Evolutionary conservation across 2,888 invertebrate genomes (phyloP).

Genomic region (Lasioglossum malachurum): DNA sequence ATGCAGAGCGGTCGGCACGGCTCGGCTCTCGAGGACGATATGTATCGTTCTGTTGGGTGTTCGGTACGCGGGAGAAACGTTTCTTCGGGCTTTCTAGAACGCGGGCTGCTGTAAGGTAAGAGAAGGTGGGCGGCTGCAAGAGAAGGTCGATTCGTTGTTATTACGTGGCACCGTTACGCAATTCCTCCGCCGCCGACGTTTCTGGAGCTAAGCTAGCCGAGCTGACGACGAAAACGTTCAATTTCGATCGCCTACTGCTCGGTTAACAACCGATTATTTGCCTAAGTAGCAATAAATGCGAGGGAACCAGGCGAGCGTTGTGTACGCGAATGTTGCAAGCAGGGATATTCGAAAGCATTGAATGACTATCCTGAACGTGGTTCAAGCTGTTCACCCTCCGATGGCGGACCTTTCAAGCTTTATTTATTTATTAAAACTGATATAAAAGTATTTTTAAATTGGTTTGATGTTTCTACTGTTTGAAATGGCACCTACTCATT

Average conservation of each 20-base stretch:
- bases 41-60: neutral
- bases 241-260: neutral
- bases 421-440: no score
- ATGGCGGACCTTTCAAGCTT: no score
- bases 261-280: neutral
- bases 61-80: constrained; percentile 48
- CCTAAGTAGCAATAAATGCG: neutral
- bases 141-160: constrained; percentile 81
- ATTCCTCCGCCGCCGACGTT: constrained; percentile 51
- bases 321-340: neutral
- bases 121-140: constrained; percentile 75
- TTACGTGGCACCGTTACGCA: constrained; percentile 82
- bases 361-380: no score
- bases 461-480: no score
- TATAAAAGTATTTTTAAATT: no score
- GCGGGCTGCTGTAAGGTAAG: constrained; percentile 59
- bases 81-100: constrained; percentile 66
- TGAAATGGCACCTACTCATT: no score
- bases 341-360: neutral
- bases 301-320: neutral
- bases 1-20: neutral
- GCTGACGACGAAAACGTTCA: neutral
- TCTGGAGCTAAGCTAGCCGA: constrained; percentile 41
- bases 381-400: no score
- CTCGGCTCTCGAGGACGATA: constrained; percentile 1